Evolutionary conservation across 2,113 vertebrate species (phyloP).

Genomic region (Geococcyx californianus): DNA sequence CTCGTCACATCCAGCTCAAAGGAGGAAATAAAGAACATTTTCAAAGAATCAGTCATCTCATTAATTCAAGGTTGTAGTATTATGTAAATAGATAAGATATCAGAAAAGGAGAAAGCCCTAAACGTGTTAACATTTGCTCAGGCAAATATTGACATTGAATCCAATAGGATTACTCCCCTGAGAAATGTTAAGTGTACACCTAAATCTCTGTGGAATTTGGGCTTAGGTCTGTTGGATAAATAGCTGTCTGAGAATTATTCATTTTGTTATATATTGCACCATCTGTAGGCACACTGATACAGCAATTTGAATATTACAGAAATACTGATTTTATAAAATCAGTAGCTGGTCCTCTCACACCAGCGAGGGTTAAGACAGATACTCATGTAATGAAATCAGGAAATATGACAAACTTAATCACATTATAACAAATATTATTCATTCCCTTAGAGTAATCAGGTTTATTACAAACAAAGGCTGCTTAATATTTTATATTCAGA

Average conservation of each 20-base stretch:
- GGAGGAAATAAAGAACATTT: not conserved
- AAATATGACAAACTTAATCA: not conserved
- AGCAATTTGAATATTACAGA: not conserved
- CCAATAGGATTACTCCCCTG: not conserved
- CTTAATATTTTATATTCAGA: slow-evolving; percentile 1
- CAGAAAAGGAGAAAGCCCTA: not conserved
- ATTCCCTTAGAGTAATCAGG: not conserved
- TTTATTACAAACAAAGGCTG: not conserved
- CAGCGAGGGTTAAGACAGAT: not conserved
- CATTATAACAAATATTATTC: not conserved
- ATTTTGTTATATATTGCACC: not conserved
- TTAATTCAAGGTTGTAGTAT: slow-evolving; percentile 1
- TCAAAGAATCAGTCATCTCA: not conserved
- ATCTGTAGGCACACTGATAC: not conserved
- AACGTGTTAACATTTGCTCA: not conserved
- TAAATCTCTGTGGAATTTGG: not conserved
- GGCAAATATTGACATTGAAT: not conserved
- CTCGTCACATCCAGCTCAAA: not conserved
- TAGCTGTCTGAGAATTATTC: not conserved
- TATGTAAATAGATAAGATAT: not conserved
- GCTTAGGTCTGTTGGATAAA: slow-evolving; percentile 21
- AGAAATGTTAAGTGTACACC: not conserved
- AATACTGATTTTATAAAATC: not conserved
- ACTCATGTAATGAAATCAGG: not conserved
- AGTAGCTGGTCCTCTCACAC: not conserved